These are phyloP conservation scores for Myiopsitta monachus DNA, from an alignment of 2,113 vertebrate genomes.

Conservation along the genomic window DNA sequence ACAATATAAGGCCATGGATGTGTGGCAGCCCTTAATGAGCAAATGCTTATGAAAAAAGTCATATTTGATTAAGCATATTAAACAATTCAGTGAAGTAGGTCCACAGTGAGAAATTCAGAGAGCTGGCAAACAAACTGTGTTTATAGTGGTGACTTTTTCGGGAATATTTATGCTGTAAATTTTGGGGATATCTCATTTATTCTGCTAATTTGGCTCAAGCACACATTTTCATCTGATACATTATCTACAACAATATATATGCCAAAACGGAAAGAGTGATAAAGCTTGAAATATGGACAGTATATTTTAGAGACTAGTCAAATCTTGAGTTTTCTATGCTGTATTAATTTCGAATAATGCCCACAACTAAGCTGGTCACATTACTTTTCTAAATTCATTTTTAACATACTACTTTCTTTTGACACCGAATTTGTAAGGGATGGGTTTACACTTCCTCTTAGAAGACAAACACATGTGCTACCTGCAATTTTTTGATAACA, in stretches of 20 bases:
- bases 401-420: neutral
- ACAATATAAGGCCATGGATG: neutral
- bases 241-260: neutral
- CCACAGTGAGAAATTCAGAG: neutral
- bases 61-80: neutral
- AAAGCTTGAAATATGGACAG: neutral
- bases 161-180: constrained; percentile 6
- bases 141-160: neutral
- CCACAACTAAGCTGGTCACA: neutral
- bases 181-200: neutral
- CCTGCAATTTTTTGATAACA: neutral
- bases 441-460: neutral
- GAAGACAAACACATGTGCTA: neutral
- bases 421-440: neutral
- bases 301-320: neutral
- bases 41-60: neutral
- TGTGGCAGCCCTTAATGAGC: neutral
- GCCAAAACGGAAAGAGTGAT: neutral
- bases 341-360: neutral
- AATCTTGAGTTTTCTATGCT: neutral
- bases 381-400: neutral
- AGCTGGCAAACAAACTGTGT: neutral
- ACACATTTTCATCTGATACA: neutral
- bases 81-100: neutral
- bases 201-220: neutral